A percentile compares a stretch with the other conserved stretches of the same genome.
These are phyloP conservation scores for Aphyosemion australe DNA, from an alignment of 2,113 vertebrate genomes.

Conservation along the genomic window DNA sequence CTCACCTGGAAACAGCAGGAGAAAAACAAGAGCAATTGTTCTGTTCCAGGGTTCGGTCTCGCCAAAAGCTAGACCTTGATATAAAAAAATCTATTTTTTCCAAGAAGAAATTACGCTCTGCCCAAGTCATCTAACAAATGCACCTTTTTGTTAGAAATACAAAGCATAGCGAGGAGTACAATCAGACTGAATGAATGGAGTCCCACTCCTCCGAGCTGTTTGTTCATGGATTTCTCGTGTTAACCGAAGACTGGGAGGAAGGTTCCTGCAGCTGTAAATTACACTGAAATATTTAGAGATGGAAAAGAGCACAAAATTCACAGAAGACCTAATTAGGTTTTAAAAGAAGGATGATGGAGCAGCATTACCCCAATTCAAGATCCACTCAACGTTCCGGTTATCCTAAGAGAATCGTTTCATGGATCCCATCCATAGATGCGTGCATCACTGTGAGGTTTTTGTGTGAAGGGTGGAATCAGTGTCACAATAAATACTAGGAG, in stretches of 20 bases:
- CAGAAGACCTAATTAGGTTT: not conserved
- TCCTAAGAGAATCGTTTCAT: no score
- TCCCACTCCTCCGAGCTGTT: not conserved
- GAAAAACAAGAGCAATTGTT: not conserved
- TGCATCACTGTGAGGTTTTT: no score
- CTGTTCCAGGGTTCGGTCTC: not conserved
- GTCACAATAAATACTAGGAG: no score
- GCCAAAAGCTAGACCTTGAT: not conserved
- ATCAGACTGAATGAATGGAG: not conserved
- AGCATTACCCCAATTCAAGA: no score
- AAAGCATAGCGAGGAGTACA: not conserved
- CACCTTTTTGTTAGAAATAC: not conserved
- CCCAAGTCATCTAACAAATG: not conserved
- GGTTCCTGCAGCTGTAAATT: not conserved
- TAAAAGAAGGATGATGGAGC: no score
- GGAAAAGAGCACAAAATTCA: not conserved
- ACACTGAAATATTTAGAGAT: not conserved
- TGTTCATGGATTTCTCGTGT: not conserved
- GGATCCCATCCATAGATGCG: no score
- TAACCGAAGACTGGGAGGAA: not conserved
- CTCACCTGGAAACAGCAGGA: constrained; percentile 7
- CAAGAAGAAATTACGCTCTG: not conserved
- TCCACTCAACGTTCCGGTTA: no score
- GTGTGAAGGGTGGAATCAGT: no score
- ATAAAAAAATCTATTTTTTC: not conserved